Evolutionary conservation across 2,888 invertebrate species (phyloP), one percentile per base, ranked within the genome.

Genomic region (Linnaemya vulpina): DNA sequence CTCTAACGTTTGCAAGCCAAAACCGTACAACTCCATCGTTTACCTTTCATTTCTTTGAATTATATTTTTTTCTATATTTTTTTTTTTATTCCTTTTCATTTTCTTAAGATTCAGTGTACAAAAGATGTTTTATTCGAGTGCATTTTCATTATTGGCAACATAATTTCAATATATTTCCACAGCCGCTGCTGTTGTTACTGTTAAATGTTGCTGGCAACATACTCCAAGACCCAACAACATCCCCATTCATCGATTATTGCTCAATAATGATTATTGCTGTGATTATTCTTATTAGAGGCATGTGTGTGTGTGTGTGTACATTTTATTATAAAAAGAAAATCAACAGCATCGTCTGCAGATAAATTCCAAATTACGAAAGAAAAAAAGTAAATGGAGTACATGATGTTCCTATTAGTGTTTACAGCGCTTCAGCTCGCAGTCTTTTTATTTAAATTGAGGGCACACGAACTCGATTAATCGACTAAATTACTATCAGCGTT

Each of bases 201-300:
- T n/a, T 46, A n/a, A 35, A 17, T 77, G 62, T 60, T 78, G 51
- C 51, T 51, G 22, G 22, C n/a, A 58, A 17, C 46, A 65, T 38
- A 76, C 55, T 62, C n/a, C n/a, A n/a, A 51, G 25, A 60, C 40
- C 40, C 40, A 68, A 63, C 40, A 68, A 63, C 87, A 88, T 87
- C 88, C 88, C 88, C 89, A 85, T 78, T 85, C 73, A 89, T 89
- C 89, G 89, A 89, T 89, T 89, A 89, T 89, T 88, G 89, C 87
- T 88, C 88, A 88, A 88, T 87, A 89, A 90, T 88, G 90, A 89
- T 89, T 89, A 89, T 89, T 88, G 87, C 88, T 83, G 79, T 87
- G 87, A 87, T 88, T 88, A 88, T 87, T 88, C 88, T 88, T 88
- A 87, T 88, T 87, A 87, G 88, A 17, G 20, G 80, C 84, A 81